A percentile compares a stretch with the other conserved stretches of the same genome.
Evolutionary conservation across 2,888 invertebrate species (phyloP).

Genomic region (Rhingia campestris): DNA sequence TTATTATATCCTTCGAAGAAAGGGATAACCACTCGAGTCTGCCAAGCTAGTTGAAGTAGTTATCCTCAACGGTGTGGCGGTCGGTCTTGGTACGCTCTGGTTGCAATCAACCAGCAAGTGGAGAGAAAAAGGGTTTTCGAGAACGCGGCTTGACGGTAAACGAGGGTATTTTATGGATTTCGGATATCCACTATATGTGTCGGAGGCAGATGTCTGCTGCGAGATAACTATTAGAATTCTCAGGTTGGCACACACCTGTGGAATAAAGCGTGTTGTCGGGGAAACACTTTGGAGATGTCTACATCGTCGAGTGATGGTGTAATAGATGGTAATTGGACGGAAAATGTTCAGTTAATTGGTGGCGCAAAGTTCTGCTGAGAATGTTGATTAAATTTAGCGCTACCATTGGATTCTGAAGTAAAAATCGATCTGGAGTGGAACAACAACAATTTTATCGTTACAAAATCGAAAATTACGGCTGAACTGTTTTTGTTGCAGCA

Average conservation of each 20-base stretch:
- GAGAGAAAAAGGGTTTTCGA: slow-evolving; percentile 32
- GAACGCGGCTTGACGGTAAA: slow-evolving; percentile 6
- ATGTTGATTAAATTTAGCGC: slow-evolving; percentile 12
- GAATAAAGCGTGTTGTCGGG: slow-evolving; percentile 35
- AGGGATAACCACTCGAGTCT: slow-evolving; percentile 68
- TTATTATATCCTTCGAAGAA: slow-evolving; percentile 50
- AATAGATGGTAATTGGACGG: slow-evolving; percentile 66
- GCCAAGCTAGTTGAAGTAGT: slow-evolving; percentile 51
- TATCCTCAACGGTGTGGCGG: slow-evolving; percentile 31
- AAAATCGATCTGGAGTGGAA: too few relatives aligned
- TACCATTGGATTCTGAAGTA: too few relatives aligned
- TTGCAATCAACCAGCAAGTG: slow-evolving; percentile 31
- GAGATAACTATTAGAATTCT: slow-evolving; percentile 55
- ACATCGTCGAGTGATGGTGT: slow-evolving; percentile 3
- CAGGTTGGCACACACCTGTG: slow-evolving; percentile 55
- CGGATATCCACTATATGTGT: slow-evolving; percentile 65
- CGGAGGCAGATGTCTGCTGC: slow-evolving; percentile 64
- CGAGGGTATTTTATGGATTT: slow-evolving; percentile 59
- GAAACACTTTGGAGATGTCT: slow-evolving; percentile 39
- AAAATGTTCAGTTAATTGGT: slow-evolving; percentile 67
- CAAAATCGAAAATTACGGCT: too few relatives aligned
- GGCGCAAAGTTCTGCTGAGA: slow-evolving; percentile 27
- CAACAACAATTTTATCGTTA: too few relatives aligned
- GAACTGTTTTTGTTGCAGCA: too few relatives aligned
- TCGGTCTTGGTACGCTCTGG: neutral